Percentiles rank a stretch among this genome's conserved stretches.
Evolutionary conservation across 2,113 vertebrate species (phyloP).

Genomic region (Salvelinus namaycush): DNA sequence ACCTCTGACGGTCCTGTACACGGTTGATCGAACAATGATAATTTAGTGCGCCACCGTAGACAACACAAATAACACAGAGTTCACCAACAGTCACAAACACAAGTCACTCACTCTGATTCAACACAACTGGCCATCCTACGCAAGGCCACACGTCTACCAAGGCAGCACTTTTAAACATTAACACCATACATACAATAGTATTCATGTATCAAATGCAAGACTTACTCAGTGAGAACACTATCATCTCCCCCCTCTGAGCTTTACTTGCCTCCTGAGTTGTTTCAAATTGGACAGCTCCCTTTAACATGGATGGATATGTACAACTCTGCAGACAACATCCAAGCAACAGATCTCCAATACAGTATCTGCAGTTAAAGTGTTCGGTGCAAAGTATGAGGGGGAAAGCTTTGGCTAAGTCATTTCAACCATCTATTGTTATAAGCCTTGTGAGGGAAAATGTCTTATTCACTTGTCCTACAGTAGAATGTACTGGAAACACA

Average conservation of each 20-base stretch:
- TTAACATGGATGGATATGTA: conserved; percentile 46
- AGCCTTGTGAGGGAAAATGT: background rate
- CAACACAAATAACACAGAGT: background rate
- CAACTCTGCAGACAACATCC: conserved; percentile 44
- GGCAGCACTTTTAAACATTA: conserved; percentile 43
- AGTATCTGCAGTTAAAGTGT: conserved; percentile 73
- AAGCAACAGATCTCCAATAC: conserved; percentile 54
- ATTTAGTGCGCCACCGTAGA: conserved; percentile 35
- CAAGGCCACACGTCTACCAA: conserved; percentile 31
- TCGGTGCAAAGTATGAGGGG: conserved; percentile 60
- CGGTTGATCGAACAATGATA: conserved; percentile 19
- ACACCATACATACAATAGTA: conserved; percentile 43
- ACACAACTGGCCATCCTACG: background rate
- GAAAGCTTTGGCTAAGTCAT: conserved; percentile 9
- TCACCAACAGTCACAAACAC: background rate
- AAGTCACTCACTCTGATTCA: conserved; percentile 6
- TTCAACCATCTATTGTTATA: background rate
- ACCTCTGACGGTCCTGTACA: conserved; percentile 23
- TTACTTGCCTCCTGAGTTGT: conserved; percentile 42
- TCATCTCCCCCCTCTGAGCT: conserved; percentile 25
- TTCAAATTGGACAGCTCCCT: conserved; percentile 21
- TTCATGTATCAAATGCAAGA: conserved; percentile 22
- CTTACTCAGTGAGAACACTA: conserved; percentile 21
- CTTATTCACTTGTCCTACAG: background rate
- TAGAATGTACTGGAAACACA: background rate